Conservation (phyloP, 1,140 invertebrate species). For the Yoshiicerus persimilis region DNA sequence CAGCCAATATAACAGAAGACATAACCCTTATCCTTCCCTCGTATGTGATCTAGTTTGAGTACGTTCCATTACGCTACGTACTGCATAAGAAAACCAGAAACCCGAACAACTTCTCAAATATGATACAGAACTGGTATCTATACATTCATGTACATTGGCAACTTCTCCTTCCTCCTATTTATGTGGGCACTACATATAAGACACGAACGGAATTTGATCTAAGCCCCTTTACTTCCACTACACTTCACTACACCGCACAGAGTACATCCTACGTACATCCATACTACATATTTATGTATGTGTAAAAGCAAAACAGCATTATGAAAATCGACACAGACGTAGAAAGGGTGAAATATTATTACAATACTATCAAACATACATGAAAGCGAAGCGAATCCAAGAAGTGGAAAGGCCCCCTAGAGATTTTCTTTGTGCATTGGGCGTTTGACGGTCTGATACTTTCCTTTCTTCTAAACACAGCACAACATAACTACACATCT, state of each 20-base stretch:
- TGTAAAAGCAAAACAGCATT: neutral
- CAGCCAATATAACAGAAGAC: neutral
- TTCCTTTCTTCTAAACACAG: neutral
- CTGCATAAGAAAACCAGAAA: neutral
- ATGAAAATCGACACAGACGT: neutral
- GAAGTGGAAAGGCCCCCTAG: neutral
- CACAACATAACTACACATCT: neutral
- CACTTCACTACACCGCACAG: neutral
- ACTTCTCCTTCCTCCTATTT: neutral
- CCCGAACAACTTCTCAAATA: neutral
- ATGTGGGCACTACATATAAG: neutral
- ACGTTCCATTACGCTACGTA: neutral
- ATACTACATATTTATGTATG: neutral
- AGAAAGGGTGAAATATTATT: neutral
- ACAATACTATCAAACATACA: neutral
- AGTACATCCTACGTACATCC: neutral
- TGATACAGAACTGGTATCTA: neutral
- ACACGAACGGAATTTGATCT: neutral
- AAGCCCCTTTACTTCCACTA: neutral
- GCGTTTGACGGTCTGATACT: neutral
- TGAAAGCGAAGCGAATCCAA: neutral
- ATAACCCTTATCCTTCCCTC: neutral
- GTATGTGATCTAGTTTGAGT: neutral
- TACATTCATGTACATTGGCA: neutral
- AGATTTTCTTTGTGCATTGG: neutral